These are phyloP conservation scores for Cotesia vestalis DNA, from an alignment of 1,140 invertebrate genomes.

Conservation along the genomic window DNA sequence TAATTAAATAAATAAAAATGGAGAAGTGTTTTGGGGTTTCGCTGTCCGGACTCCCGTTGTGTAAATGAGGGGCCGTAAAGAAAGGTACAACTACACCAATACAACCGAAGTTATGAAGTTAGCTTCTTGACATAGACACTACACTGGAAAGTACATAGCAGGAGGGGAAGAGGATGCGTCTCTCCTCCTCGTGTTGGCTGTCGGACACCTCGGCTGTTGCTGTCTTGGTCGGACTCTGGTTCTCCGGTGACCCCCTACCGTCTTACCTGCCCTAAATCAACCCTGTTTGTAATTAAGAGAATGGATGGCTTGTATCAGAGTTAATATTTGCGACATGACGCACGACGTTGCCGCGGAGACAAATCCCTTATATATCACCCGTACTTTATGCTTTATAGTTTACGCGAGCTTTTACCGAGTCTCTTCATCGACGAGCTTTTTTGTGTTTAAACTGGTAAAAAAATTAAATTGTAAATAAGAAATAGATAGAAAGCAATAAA, in stretches of 20 bases:
- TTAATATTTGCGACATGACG: slow-evolving; percentile 68
- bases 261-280: slow-evolving; percentile 64
- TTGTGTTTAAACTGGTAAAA: too few relatives aligned
- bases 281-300: slow-evolving; percentile 68
- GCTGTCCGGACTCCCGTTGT: slow-evolving; percentile 52
- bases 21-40: background rate
- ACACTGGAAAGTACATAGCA: too few relatives aligned
- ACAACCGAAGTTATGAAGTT: slow-evolving; percentile 3
- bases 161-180: too few relatives aligned
- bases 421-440: slow-evolving; percentile 14
- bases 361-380: slow-evolving; percentile 66
- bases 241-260: slow-evolving; percentile 54
- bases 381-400: slow-evolving; percentile 40
- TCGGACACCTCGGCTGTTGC: slow-evolving; percentile 55
- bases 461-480: too few relatives aligned
- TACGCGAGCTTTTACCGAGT: background rate
- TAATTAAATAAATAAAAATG: background rate
- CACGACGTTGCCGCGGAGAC: slow-evolving; percentile 64
- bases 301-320: slow-evolving; percentile 67
- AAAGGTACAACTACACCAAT: slow-evolving; percentile 46
- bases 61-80: slow-evolving; percentile 63
- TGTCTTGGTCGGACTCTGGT: background rate
- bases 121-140: background rate
- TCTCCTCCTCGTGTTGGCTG: slow-evolving; percentile 37
- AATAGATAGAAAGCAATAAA: too few relatives aligned